Base-by-base conservation (phyloP, 2,888 invertebrate genomes). In the Parthenolecanium corni region DNA sequence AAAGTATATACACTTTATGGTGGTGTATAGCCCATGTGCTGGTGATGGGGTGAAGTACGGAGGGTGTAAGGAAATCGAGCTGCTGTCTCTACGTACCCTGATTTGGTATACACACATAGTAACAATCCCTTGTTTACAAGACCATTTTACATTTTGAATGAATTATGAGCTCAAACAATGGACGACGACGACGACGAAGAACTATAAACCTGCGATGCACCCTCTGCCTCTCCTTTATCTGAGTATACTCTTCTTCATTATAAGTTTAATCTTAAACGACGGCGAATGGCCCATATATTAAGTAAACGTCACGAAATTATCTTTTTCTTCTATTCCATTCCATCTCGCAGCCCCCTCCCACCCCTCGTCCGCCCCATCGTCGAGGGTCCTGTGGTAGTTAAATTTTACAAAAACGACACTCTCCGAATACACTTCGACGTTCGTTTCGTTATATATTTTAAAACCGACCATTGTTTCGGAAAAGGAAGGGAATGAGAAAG, bases 91-190 rank as follows among this genome's bases (percentile, higher is more conserved):
- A 38, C 38, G 58, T 58, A 36, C 58, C 49, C 58, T 49, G 58
- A 58, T 58, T 58, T 49, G 49, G 58, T 58, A 49, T 49, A 58
- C 58, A 49, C 58, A 58, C 58, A 58, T 49, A 47, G 58, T 49
- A 58, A 58, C 58, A 58, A 58, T 58, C 58, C 58, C 58, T 58
- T 58, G 58, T 58, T 58, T 58, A 58, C 58, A 58, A 58, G 58
- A 58, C 47, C 58, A 47, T 58, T 58, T 58, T 58, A 58, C 58
- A 58, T 58, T 58, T 58, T 58, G 58, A 58, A 58, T 58, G 58
- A 58, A 58, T 58, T 58, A 58, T 58, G 58, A 58, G 58, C 46
- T 58, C 58, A 49, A 58, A 58, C 58, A 58, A 58, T 58, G 58
- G 58, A 58, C 58, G 58, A 58, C 58, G 42, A 58, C 58, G 42